Conservation (phyloP, 2,888 invertebrate genomes). For the Drosophila koepferae region DNA sequence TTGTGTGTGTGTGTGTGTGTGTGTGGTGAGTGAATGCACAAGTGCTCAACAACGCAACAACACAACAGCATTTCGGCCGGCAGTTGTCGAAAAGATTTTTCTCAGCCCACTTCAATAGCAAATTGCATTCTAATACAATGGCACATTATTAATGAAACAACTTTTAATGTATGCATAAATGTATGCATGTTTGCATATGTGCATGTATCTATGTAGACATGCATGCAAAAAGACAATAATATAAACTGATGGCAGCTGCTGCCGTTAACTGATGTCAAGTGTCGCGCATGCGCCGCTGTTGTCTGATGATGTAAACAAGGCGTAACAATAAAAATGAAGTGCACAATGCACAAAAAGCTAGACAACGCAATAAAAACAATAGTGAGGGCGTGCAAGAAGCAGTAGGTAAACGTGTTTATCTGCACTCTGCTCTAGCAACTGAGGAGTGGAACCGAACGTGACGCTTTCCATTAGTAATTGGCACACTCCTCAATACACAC, state of each 20-base stretch:
- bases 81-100: slow-evolving; percentile 41
- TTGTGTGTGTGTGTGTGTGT: slow-evolving; percentile 34
- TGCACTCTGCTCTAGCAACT: slow-evolving; percentile 16
- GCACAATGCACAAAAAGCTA: slow-evolving; percentile 33
- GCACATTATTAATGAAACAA: slow-evolving; percentile 60
- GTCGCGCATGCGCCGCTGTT: slow-evolving; percentile 62
- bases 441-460: slow-evolving; percentile 51
- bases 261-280: slow-evolving; percentile 49
- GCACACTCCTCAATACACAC: slow-evolving; percentile 53
- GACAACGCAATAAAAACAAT: slow-evolving; percentile 17
- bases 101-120: slow-evolving; percentile 65
- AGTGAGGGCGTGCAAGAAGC: slow-evolving; percentile 30
- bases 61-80: slow-evolving; percentile 31
- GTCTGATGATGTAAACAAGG: slow-evolving; percentile 68
- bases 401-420: slow-evolving; percentile 50
- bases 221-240: slow-evolving; percentile 13
- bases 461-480: slow-evolving; percentile 58
- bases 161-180: slow-evolving; percentile 18
- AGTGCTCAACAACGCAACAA: slow-evolving; percentile 23
- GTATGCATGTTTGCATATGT: neutral
- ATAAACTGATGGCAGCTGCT: slow-evolving; percentile 7
- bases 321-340: slow-evolving; percentile 50
- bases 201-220: neutral
- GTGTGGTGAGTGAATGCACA: slow-evolving; percentile 11
- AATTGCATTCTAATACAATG: slow-evolving; percentile 62